Base-by-base conservation (phyloP, 2,113 vertebrate species). In the Lanius ludovicianus region DNA sequence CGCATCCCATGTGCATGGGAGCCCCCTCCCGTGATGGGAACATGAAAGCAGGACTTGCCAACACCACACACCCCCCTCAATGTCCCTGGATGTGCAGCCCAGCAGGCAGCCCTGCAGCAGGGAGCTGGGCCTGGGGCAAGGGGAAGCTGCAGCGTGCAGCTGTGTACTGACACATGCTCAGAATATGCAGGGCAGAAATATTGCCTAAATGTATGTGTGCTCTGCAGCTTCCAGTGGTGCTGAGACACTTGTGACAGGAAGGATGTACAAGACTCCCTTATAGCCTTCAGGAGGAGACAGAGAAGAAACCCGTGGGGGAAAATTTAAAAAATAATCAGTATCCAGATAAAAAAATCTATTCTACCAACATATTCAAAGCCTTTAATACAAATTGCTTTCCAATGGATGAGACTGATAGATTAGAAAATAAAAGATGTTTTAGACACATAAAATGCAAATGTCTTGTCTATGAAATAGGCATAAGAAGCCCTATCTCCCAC, bases 21-120 rank as follows among this genome's bases (percentile, higher is more conserved):
- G 13, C 9, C 8, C 10, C 0, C 1, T 37, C 2, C 2, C 3
- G 10, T 1, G 5, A 50, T 15, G 18, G 37, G 21, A 69, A 31
- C 8, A 42, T 1, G 0, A 56, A 62, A 46, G 25, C 17, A 68
- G 33, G 47, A 30, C 28, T 59, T 76, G 55, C 7, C 24, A 23
- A 25, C 4, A 2, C 11, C 79, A 31, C 8, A n/a, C 42, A 42
- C 44, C 21, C 8, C n/a, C 56, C 3, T 5, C 39, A 2, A 0
- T 3, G 25, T n/a, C 35, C 47, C 74, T 30, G 13, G 35, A 13
- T 6, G 27, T 1, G 4, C 30, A n/a, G 9, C 31, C 24, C 69
- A 60, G 69, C 52, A 81, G 60, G 60, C 69, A 82, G 46, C 60
- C 60, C 46, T 82, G 5, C 41, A 71, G 74, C 37, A 71, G 39